These are phyloP conservation scores for Falco concolor DNA, from an alignment of 2,797 vertebrate species.

Conservation along the genomic window DNA sequence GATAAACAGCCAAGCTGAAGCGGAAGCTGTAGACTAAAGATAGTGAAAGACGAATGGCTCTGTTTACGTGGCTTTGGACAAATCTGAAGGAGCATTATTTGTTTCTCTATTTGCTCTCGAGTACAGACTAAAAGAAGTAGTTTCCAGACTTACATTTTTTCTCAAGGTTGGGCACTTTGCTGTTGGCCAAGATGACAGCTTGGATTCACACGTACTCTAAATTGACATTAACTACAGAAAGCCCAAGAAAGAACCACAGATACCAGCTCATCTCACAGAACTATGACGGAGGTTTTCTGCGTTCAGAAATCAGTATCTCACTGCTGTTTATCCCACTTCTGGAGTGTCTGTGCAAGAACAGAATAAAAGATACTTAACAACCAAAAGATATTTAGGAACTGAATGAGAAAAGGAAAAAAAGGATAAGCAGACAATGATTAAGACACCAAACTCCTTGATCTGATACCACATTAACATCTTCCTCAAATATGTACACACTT, in stretches of 20 bases:
- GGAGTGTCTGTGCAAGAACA: not conserved
- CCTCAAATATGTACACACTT: fast-evolving
- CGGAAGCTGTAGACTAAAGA: not conserved
- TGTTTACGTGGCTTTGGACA: not conserved
- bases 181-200: not conserved
- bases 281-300: not conserved
- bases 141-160: not conserved
- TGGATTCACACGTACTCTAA: not conserved
- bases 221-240: not conserved
- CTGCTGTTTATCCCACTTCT: not conserved
- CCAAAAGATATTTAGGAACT: not conserved
- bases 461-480: not conserved
- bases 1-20: not conserved
- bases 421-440: not conserved
- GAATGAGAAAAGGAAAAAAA: not conserved
- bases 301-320: not conserved
- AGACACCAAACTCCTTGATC: not conserved
- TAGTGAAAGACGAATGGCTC: not conserved
- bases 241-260: not conserved
- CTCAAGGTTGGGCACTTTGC: not conserved
- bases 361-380: not conserved
- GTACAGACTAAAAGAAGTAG: not conserved
- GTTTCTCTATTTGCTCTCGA: not conserved
- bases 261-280: not conserved
- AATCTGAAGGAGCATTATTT: not conserved